phyloP scores from a whole-genome alignment of 2,888 invertebrate species.

The Drosophila anomalata region DNA sequence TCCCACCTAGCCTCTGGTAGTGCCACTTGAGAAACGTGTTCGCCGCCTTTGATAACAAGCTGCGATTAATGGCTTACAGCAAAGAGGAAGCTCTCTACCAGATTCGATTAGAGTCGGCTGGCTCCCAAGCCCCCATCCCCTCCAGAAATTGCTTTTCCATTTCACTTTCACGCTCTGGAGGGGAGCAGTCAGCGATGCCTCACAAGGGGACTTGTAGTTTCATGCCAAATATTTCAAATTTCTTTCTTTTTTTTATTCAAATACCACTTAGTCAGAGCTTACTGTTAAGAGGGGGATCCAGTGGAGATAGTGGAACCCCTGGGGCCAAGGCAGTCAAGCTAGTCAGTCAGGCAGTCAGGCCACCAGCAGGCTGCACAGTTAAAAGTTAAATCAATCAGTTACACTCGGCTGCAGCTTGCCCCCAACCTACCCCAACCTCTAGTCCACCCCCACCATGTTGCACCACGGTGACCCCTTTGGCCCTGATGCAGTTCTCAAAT shows the following conservation, averaged over 20 bases:
- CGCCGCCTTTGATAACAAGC: constrained; percentile 38
- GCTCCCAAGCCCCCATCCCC: neutral
- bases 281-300: neutral
- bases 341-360: constrained; percentile 28
- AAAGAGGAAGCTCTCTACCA: constrained; percentile 26
- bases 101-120: constrained; percentile 36
- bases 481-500: constrained; percentile 35
- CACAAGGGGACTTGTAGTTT: too few species aligned
- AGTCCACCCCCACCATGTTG: neutral
- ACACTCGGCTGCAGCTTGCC: constrained; percentile 38
- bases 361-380: constrained; percentile 43
- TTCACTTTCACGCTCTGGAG: constrained; percentile 54
- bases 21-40: constrained; percentile 31
- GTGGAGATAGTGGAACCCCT: constrained; percentile 21
- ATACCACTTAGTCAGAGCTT: neutral
- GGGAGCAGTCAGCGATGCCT: constrained; percentile 17
- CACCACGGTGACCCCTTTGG: constrained; percentile 7
- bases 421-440: neutral
- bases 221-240: too few species aligned
- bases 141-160: constrained; percentile 47
- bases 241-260: neutral
- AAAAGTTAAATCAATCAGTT: constrained; percentile 55
- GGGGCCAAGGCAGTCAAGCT: constrained; percentile 41
- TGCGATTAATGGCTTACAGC: constrained; percentile 42
- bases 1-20: neutral